Base-by-base conservation (phyloP, 37 sponge, comb jelly and placozoan species). In the Chondrosia reniformis region DNA sequence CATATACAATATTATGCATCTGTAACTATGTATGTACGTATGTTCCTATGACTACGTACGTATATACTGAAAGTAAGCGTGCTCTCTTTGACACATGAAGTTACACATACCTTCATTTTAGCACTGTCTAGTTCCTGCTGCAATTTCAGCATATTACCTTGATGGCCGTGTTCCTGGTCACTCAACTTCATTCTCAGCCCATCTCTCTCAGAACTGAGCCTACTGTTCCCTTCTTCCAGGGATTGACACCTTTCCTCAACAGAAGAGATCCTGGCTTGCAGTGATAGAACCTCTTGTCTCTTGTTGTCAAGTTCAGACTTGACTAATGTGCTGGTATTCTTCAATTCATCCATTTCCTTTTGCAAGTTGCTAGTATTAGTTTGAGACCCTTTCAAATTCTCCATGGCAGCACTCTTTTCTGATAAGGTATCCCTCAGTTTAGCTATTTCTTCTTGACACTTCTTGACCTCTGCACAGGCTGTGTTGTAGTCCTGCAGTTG, bases 401-500 rank as follows among this genome's bases (percentile, higher is more conserved):
- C n/a, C 43, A 69, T 3, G 17, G 39, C 72, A n/a, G 5, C 3
- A 33, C 42, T 25, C 72, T 40, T 69, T 3, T 36, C 43, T 25
- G 38, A 24, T 25, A 69, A n/a, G 32, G 32, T 24, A 22, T 1
- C 13, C 36, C 24, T 69, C 72, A 69, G 41, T 39, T 69, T 24
- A 6, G 17, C 36, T 44, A 69, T 21, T 69, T 69, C 72, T 40
- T 69, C 41, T 40, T 13, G 41, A 40, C 24, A 69, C 24, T 38
- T 69, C 9, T 69, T 40, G n/a, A 69, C 1, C 36, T 69, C 72
- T 17, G 61, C n/a, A n/a, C n/a, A n/a, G n/a, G n/a, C n/a, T n/a
- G n/a, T 24, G 27, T 56, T 6, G 27, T 56, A 56, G 27, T 56
- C 22, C 72, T 19, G 41, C 1, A 69, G 42, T 40, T 38, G 43